Evolutionary conservation across 1,140 invertebrate genomes (phyloP), one percentile per base, ranked within the genome.

Genomic region (Aphelinus certus): DNA sequence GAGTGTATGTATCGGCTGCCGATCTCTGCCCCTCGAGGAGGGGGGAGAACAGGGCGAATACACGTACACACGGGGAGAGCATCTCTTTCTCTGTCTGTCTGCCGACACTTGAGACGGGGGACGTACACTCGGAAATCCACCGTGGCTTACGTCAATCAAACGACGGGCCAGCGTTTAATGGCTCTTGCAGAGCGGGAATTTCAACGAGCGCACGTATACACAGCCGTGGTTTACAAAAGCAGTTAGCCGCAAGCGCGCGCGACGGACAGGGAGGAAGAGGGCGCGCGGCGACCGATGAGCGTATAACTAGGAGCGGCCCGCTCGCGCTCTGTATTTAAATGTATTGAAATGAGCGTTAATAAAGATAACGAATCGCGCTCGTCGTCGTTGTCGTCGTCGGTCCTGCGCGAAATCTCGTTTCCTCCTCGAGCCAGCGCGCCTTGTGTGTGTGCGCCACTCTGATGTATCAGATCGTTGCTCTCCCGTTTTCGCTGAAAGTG

Each of bases 61-160:
- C 26, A 26, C 26, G 0, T 26, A 26, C 26, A 26, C 26, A 26
- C 26, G 26, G 26, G 26, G 26, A 26, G 26, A 26, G 26, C 26
- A 26, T 26, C 26, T 26, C 26, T 26, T 26, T 26, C 26, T 26
- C 26, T 26, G 26, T 26, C 26, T 26, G 26, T 26, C 26, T 26
- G 26, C 26, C 43, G 48, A 62, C 49, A 65, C 71, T 58, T 58
- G 43, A 9, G 3, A 5, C 6, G 7, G 49, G 3, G 55, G 1
- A 55, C 10, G n/a, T n/a, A n/a, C n/a, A 3, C n/a, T 68, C 43
- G 49, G 9, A 55, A 53, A 57, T 42, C 7, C 60, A 43, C 3
- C 26, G 26, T 26, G 26, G 42, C 66, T 56, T 62, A 51, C 55
- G 61, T 70, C 73, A 75, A 75, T 75, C 73, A 75, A 65, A 58